phyloP scores from a whole-genome alignment of 2,113 vertebrate species.

The Epinephelus fuscoguttatus region DNA sequence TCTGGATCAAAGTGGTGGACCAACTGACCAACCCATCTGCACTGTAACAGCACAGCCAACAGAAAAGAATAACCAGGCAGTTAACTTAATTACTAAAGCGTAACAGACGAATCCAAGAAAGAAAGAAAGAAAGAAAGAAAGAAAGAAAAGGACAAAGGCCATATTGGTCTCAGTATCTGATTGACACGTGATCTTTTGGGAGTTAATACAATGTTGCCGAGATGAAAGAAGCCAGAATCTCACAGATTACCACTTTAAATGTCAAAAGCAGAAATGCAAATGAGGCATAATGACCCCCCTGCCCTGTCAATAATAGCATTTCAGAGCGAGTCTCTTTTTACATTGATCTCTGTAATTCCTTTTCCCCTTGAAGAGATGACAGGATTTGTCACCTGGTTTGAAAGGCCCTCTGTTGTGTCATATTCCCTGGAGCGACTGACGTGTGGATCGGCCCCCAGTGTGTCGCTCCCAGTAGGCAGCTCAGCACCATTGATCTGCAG shows the following conservation, averaged over 20 bases:
- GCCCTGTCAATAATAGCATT: slow-evolving; percentile 30
- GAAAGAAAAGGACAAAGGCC: not conserved
- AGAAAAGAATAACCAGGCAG: not conserved
- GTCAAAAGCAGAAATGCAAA: slow-evolving; percentile 45
- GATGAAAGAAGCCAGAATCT: slow-evolving; percentile 22
- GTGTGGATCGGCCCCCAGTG: slow-evolving; percentile 15
- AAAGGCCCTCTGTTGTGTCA: slow-evolving; percentile 43
- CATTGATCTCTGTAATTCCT: slow-evolving; percentile 21
- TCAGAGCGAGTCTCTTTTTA: not conserved
- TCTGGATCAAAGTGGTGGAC: not conserved
- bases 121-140: not conserved
- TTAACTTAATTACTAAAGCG: no score
- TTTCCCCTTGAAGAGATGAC: slow-evolving; percentile 17
- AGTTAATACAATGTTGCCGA: not conserved
- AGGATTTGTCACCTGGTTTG: slow-evolving; percentile 42
- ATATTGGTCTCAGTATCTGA: slow-evolving; percentile 19
- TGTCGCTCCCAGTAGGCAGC: slow-evolving; percentile 24
- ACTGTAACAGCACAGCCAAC: not conserved
- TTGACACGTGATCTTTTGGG: slow-evolving; percentile 30
- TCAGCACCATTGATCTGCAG: slow-evolving; percentile 35
- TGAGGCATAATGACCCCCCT: slow-evolving; percentile 8
- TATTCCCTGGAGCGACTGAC: slow-evolving; percentile 36
- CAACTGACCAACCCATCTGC: not conserved
- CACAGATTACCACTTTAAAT: slow-evolving; percentile 44
- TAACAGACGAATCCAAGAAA: not conserved